phyloP scores from a whole-genome alignment of 1,140 invertebrate species.

The Saccostrea echinata region DNA sequence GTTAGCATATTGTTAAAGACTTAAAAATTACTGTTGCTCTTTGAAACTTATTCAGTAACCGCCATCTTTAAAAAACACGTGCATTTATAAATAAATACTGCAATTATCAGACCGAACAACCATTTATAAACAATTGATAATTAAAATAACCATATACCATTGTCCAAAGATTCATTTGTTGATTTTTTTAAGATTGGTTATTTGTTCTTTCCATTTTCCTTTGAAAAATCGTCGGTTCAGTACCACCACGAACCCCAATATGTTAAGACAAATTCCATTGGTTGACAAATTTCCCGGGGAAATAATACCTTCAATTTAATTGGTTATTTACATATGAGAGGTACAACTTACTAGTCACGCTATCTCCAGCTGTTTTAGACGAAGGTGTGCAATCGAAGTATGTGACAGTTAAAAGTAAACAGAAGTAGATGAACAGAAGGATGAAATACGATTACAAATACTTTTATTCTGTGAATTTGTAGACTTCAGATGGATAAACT shows the following conservation, averaged over 20 bases:
- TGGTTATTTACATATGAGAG: background rate
- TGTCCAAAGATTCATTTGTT: background rate
- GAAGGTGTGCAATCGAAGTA: slow-evolving; percentile 26
- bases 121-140: background rate
- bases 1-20: background rate
- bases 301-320: background rate
- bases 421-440: background rate
- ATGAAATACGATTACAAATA: background rate
- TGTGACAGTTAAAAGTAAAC: slow-evolving; percentile 24
- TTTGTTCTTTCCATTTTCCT: background rate
- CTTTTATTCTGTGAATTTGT: background rate
- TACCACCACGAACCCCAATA: background rate
- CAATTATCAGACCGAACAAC: background rate
- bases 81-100: background rate
- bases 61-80: slow-evolving; percentile 34
- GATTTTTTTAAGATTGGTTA: background rate
- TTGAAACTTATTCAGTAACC: background rate
- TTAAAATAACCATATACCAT: background rate
- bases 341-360: slow-evolving; percentile 11
- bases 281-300: slow-evolving; percentile 9
- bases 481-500: slow-evolving; percentile 23
- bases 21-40: background rate
- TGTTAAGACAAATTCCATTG: background rate
- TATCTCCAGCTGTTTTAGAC: slow-evolving; percentile 30
- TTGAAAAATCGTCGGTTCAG: slow-evolving; percentile 20